Evolutionary conservation across 2,888 invertebrate species (phyloP).

Genomic region (Drosophila anomalata): DNA sequence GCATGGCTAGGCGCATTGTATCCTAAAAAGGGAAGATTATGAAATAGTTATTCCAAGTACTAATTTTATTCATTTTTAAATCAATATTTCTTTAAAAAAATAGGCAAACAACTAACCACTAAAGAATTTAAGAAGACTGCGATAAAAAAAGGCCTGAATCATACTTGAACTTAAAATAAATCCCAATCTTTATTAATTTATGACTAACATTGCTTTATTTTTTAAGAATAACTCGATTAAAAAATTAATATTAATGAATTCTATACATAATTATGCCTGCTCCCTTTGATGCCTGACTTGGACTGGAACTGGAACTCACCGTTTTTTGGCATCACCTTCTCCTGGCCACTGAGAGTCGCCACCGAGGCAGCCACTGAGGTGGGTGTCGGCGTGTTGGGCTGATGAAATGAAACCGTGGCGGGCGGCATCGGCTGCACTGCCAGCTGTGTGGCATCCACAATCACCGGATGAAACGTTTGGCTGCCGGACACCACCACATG

Average conservation of each 20-base stretch:
- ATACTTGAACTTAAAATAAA: too few relatives aligned
- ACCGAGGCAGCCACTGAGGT: constrained; percentile 60
- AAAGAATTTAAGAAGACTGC: neutral
- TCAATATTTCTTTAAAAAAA: neutral
- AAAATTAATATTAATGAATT: too few relatives aligned
- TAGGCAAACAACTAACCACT: neutral
- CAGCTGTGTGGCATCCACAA: constrained; percentile 92
- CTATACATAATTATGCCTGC: too few relatives aligned
- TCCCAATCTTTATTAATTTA: too few relatives aligned
- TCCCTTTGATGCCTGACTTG: too few relatives aligned
- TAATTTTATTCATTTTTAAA: too few relatives aligned
- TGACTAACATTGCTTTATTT: too few relatives aligned
- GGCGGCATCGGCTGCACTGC: constrained; percentile 72
- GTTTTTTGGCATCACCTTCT: constrained; percentile 85
- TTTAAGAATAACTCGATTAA: too few relatives aligned
- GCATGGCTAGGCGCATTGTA: constrained; percentile 84
- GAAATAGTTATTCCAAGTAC: too few relatives aligned
- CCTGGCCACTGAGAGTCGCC: constrained; percentile 78
- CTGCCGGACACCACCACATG: constrained; percentile 61
- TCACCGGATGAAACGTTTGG: constrained; percentile 87
- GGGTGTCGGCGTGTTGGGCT: constrained; percentile 68
- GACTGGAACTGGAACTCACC: constrained; percentile 68
- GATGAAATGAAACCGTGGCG: constrained; percentile 70
- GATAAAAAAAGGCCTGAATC: too few relatives aligned
- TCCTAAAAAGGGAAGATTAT: constrained; percentile 57